Conservation (phyloP, 2,113 vertebrate genomes). For the Ophiodon elongatus region DNA sequence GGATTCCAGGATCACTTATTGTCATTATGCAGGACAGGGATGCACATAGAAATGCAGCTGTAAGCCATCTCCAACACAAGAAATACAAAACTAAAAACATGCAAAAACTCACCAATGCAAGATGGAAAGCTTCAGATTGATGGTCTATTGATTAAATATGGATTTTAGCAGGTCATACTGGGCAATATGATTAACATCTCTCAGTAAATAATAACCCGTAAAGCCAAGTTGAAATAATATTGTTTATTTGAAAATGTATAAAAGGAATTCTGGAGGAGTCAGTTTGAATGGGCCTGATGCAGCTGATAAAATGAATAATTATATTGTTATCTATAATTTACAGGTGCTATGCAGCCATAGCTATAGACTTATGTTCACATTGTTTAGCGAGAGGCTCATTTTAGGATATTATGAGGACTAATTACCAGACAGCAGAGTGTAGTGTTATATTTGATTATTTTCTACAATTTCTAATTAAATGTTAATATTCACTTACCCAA, state of each 20-base stretch:
- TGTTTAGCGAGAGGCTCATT: not conserved
- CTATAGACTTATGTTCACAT: not conserved
- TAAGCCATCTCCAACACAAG: not conserved
- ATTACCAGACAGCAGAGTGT: not conserved
- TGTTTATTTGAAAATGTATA: not conserved
- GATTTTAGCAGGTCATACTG: not conserved
- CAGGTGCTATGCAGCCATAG: not conserved
- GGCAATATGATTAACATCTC: not conserved
- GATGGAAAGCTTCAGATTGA: not conserved
- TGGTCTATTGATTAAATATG: no score
- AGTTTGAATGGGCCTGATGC: not conserved
- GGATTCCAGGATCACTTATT: not conserved
- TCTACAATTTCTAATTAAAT: not conserved
- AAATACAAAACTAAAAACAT: not conserved
- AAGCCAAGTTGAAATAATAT: not conserved
- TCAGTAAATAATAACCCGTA: not conserved
- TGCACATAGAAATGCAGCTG: not conserved
- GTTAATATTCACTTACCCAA: not conserved
- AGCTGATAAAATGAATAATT: not conserved
- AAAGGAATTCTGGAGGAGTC: not conserved
- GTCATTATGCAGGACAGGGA: not conserved
- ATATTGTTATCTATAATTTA: not conserved
- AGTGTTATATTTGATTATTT: not conserved
- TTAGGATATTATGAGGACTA: not conserved
- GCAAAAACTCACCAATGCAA: not conserved